Base-by-base conservation (phyloP, 1,140 invertebrate species). In the Acromyrmex charruanus region DNA sequence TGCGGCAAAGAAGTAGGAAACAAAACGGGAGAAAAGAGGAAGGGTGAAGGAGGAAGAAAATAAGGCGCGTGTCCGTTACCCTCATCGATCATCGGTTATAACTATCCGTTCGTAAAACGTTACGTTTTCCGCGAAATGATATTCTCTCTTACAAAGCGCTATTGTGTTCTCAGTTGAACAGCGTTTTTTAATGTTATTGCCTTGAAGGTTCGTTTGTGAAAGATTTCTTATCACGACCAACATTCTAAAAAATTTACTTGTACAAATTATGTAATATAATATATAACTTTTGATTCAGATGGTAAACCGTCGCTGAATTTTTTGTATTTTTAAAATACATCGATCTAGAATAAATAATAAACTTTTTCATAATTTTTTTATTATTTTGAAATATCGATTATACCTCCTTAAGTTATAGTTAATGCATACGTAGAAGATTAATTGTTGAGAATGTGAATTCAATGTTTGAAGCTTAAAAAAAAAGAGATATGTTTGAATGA, bases 71-170 rank as follows among this genome's bases (percentile, higher is more conserved):
- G 68, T 58, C 87, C 72, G 35, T 85, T 72, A 88, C 66, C 55
- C 39, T 39, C 80, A 88, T 88, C 84, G 87, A 88, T 89, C 88
- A 89, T 85, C 51, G 69, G 80, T 65, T 25, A 53, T 59, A 59
- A 61, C 66, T 71, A 85, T 85, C 75, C 55, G 58, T 31, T 25
- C 51, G 65, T 65, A 59, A 89, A 89, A 87, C 71, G 69, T 84
- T 51, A 65, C 31, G 44, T 75, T 75, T 82, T 84, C 39, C 55
- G 14, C 55, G 80, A 84, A 84, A 84, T 74, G 18, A 84, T 84
- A 39, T 84, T 84, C 21, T 44, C 18, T 49, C 35, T 44, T 71
- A 66, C 79, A 72, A 82, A 82, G 35, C 35, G 25, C 39, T 25
- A 49, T 72, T 49, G 35, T 55, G 68, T 49, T 31, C 3, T 2